Evolutionary conservation across 2,888 invertebrate genomes (phyloP).

Genomic region (Pycnomerus fuliginosus): DNA sequence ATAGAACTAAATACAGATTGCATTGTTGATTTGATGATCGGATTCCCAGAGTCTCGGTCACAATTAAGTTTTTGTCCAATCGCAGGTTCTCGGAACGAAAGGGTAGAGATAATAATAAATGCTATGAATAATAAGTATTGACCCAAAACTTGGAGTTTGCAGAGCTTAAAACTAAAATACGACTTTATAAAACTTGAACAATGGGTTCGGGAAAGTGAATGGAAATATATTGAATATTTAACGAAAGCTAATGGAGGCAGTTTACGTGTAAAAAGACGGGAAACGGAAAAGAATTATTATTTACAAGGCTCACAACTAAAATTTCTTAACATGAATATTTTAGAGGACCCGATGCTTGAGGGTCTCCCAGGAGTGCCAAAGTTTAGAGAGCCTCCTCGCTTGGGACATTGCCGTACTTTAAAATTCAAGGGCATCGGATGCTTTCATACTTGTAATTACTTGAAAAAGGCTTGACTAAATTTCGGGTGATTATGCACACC

Average conservation of each 20-base stretch:
- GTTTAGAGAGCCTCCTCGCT: constrained; percentile 26
- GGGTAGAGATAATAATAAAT: constrained; percentile 15
- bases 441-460: constrained; percentile 7
- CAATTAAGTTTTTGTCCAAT: too few relatives aligned
- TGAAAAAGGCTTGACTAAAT: too few relatives aligned
- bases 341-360: constrained; percentile 33
- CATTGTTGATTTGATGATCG: too few relatives aligned
- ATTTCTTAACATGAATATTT: constrained; percentile 43
- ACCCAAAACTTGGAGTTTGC: constrained; percentile 9
- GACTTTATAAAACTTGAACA: constrained; percentile 28
- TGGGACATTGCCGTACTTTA: constrained; percentile 7
- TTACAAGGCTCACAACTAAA: constrained; percentile 35
- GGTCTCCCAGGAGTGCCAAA: constrained; percentile 32
- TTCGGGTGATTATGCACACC: too few relatives aligned
- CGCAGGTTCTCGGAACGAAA: too few relatives aligned
- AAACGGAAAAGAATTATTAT: constrained; percentile 35
- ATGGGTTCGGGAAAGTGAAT: constrained; percentile 24
- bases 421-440: constrained; percentile 7
- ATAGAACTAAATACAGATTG: too few relatives aligned
- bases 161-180: constrained; percentile 17
- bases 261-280: constrained; percentile 20
- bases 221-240: constrained; percentile 33
- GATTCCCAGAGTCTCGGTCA: too few relatives aligned
- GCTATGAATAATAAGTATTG: constrained; percentile 18
- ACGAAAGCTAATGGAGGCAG: constrained; percentile 29